phyloP scores from a whole-genome alignment of 2,888 invertebrate species.

The Deilephila porcellus region DNA sequence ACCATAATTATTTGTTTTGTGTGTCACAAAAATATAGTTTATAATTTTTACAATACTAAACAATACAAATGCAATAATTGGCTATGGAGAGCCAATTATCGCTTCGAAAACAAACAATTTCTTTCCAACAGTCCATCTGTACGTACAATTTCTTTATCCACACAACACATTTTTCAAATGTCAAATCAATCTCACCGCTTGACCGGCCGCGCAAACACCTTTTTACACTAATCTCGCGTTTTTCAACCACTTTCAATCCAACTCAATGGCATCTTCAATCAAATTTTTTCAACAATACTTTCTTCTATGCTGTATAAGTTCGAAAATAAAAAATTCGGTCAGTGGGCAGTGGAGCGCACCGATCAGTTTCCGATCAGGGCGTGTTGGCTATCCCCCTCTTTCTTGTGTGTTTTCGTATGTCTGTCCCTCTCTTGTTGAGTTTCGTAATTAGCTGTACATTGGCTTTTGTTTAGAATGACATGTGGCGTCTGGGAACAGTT shows the following conservation, averaged over 20 bases:
- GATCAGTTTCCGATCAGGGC: conserved; percentile 80
- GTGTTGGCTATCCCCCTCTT: conserved; percentile 51
- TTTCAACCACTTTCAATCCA: conserved; percentile 12
- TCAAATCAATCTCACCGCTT: conserved; percentile 17
- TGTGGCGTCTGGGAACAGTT: conserved; percentile 73
- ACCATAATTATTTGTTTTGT: too few species aligned
- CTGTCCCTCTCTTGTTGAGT: conserved; percentile 50
- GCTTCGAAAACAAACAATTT: background rate
- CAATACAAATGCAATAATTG: background rate
- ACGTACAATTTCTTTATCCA: conserved; percentile 49
- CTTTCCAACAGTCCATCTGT: conserved; percentile 33
- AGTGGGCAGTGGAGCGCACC: conserved; percentile 76
- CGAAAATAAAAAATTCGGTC: conserved; percentile 70
- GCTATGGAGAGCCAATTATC: background rate
- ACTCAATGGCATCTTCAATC: conserved; percentile 20
- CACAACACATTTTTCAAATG: background rate
- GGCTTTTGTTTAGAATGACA: conserved; percentile 80
- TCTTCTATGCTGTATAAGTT: conserved; percentile 11
- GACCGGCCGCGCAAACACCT: conserved; percentile 6
- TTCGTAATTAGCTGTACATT: conserved; percentile 78
- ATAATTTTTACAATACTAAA: background rate
- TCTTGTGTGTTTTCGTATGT: conserved; percentile 37
- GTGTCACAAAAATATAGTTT: background rate
- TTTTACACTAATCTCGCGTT: background rate
- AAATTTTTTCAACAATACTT: conserved; percentile 19